A percentile compares a stretch with the other conserved stretches of the same genome.
These are phyloP conservation scores for Pocillopora damicornis DNA, from an alignment of 64 coral and sea anemone genomes.

Conservation along the genomic window DNA sequence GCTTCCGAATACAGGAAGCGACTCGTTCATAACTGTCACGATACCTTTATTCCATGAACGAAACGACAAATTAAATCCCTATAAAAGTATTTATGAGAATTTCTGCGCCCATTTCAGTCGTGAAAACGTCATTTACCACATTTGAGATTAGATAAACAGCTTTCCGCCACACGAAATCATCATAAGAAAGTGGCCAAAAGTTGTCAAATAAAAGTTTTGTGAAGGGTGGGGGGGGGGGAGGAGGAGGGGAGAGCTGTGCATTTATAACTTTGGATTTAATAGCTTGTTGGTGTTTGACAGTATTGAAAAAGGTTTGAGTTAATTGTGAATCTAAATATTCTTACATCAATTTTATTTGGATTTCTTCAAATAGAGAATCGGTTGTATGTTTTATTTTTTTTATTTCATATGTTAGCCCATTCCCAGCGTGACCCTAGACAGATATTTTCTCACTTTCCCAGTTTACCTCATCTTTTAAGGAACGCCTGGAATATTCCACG, in stretches of 20 bases:
- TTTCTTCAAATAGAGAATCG: too few relatives aligned
- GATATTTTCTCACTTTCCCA: neutral
- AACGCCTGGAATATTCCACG: neutral
- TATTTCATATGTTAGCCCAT: too few relatives aligned
- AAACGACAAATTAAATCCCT: neutral
- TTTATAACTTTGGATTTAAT: too few relatives aligned
- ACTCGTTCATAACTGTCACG: slow-evolving; percentile 13
- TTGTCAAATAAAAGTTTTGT: neutral
- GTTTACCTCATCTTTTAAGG: neutral
- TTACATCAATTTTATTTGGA: too few relatives aligned
- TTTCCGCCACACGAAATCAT: neutral
- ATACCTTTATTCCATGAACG: neutral
- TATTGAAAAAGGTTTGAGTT: too few relatives aligned
- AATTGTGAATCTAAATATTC: too few relatives aligned
- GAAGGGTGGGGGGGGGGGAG: neutral
- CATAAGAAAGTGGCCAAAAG: neutral
- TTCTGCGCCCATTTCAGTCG: neutral
- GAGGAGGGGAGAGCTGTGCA: too few relatives aligned
- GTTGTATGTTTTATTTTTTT: neutral
- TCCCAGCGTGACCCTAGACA: neutral
- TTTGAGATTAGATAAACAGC: neutral
- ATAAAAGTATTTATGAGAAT: neutral
- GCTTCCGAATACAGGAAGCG: slow-evolving; percentile 11
- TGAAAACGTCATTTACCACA: neutral
- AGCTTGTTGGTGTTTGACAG: too few relatives aligned